phyloP scores from a whole-genome alignment of 1,140 invertebrate genomes.

The Schlechtendalia chinensis region DNA sequence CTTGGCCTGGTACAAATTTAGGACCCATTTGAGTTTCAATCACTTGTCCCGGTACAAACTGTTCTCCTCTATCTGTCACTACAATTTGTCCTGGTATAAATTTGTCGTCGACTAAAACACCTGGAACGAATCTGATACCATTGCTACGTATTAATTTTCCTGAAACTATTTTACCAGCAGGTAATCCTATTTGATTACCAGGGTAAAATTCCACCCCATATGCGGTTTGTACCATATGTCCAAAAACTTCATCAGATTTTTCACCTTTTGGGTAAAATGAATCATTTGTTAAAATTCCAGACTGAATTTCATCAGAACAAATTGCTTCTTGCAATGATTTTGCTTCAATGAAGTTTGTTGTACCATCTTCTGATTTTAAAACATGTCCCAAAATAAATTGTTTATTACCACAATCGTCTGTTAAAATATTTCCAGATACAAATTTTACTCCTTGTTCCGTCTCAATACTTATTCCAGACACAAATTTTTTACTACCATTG shows the following conservation, averaged over 20 bases:
- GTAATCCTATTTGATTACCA: slow-evolving; percentile 58
- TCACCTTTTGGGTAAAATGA: slow-evolving; percentile 45
- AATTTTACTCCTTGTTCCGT: slow-evolving; percentile 67
- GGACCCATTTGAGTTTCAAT: slow-evolving; percentile 61
- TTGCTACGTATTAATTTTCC: slow-evolving; percentile 66
- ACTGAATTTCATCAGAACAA: slow-evolving; percentile 45
- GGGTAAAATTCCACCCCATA: slow-evolving; percentile 71
- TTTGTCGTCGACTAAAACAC: slow-evolving; percentile 65
- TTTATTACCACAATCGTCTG: slow-evolving; percentile 58
- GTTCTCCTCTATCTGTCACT: slow-evolving; percentile 67
- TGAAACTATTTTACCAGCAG: slow-evolving; percentile 65
- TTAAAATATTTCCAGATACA: slow-evolving; percentile 67
- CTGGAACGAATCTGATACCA: slow-evolving; percentile 68
- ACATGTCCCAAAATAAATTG: slow-evolving; percentile 63
- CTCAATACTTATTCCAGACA: slow-evolving; percentile 67
- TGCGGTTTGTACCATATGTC: slow-evolving; percentile 68
- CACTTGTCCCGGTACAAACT: slow-evolving; percentile 66
- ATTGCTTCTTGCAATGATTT: slow-evolving; percentile 41
- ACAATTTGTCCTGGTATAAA: slow-evolving; percentile 73
- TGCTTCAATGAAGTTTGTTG: slow-evolving; percentile 12
- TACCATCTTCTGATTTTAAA: slow-evolving; percentile 56
- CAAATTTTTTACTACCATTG: slow-evolving; percentile 60
- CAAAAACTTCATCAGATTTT: slow-evolving; percentile 63
- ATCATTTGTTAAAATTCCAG: slow-evolving; percentile 51
- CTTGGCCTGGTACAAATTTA: slow-evolving; percentile 71